phyloP scores from a whole-genome alignment of 92 coral and sea anemone species.

The Galaxea fascicularis region DNA sequence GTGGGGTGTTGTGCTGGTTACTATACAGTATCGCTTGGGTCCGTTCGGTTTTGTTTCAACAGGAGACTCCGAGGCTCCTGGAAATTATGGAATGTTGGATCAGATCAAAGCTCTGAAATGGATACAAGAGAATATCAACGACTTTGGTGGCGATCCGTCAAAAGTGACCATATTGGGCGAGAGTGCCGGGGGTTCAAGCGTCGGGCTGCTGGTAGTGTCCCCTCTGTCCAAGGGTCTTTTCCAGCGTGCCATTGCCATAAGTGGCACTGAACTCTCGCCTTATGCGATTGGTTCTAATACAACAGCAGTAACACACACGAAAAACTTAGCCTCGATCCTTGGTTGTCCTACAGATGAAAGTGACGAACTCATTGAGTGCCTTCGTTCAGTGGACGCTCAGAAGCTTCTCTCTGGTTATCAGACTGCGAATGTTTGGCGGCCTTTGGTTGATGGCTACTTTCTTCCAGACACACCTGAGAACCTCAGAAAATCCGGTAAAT shows the following conservation, averaged over 20 bases:
- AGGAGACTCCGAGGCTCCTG: slow-evolving; percentile 79
- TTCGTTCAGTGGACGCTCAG: slow-evolving; percentile 67
- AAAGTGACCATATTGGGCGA: slow-evolving; percentile 89
- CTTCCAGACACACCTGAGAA: slow-evolving; percentile 74
- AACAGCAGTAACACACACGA: slow-evolving; percentile 63
- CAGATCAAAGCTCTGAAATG: slow-evolving; percentile 83
- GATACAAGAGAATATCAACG: slow-evolving; percentile 71
- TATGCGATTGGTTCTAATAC: slow-evolving; percentile 61
- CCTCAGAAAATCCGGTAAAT: slow-evolving; percentile 69
- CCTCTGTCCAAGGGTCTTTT: slow-evolving; percentile 76
- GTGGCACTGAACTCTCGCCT: slow-evolving; percentile 83
- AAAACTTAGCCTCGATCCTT: slow-evolving; percentile 36
- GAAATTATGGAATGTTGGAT: slow-evolving; percentile 91
- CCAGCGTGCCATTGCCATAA: slow-evolving; percentile 78
- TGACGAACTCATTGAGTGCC: slow-evolving; percentile 57
- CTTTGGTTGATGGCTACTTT: slow-evolving; percentile 74
- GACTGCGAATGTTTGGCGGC: slow-evolving; percentile 82
- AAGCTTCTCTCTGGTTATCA: not conserved
- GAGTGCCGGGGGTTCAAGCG: slow-evolving; percentile 94
- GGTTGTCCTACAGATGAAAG: slow-evolving; percentile 61
- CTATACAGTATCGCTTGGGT: slow-evolving; percentile 89
- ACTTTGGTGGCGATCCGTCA: slow-evolving; percentile 79
- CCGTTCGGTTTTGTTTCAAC: slow-evolving; percentile 79
- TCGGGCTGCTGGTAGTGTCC: slow-evolving; percentile 76
- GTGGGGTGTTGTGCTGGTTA: slow-evolving; percentile 87